phyloP scores from a whole-genome alignment of 1,140 invertebrate genomes.

The Hirudo medicinalis region DNA sequence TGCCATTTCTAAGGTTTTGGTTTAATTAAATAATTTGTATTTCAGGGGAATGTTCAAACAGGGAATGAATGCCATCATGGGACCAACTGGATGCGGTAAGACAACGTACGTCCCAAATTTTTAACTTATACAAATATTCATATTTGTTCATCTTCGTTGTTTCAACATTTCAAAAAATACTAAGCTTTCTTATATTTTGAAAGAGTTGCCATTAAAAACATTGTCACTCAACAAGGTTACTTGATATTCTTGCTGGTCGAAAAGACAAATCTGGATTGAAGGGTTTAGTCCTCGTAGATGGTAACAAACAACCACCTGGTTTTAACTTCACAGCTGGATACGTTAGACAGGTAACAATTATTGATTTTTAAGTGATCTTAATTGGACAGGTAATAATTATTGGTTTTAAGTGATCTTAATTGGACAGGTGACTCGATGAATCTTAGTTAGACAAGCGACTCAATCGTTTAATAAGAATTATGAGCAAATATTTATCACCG shows the following conservation, averaged over 20 bases:
- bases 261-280: constrained; percentile 34
- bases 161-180: background rate
- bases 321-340: constrained; percentile 41
- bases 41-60: constrained; percentile 37
- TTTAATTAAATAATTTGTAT: constrained; percentile 12
- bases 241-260: constrained; percentile 38
- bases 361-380: background rate
- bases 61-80: constrained; percentile 41
- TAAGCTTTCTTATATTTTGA: background rate
- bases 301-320: constrained; percentile 35
- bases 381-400: too few species aligned
- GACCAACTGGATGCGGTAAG: constrained; percentile 41
- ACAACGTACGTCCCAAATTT: constrained; percentile 35
- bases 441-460: too few species aligned
- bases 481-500: background rate
- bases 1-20: background rate
- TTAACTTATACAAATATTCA: background rate
- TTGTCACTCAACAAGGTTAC: constrained; percentile 27
- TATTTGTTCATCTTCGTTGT: background rate
- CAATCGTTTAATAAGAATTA: constrained; percentile 7
- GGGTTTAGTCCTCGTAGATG: constrained; percentile 36
- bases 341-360: constrained; percentile 34
- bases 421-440: too few species aligned
- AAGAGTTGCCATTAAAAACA: background rate
- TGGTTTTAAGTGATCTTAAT: too few species aligned